Base-by-base conservation (phyloP, 2,113 vertebrate genomes). In the Strix uralensis region DNA sequence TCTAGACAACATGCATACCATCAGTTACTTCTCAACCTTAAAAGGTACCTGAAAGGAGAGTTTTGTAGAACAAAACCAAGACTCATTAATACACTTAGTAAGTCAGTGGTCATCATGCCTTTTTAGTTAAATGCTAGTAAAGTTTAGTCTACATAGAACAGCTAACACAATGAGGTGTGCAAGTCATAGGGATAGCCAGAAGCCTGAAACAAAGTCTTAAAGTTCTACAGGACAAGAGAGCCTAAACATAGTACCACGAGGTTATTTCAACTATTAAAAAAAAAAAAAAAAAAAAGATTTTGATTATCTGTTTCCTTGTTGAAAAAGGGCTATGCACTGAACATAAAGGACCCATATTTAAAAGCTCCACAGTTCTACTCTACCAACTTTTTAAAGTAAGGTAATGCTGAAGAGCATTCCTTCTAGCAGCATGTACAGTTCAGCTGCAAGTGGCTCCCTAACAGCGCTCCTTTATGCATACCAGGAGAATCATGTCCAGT, bases 401-500 rank as follows among this genome's bases (percentile, higher is more conserved):
- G 96, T 97, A 96, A 83, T 81, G 71, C 95, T 89, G 95, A 97
- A 84, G 92, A 97, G 92, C 88, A 95, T 97, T 98, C 96, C 95
- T 97, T 58, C 91, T 58, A 88, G 94, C 86, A 96, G 97, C 96
- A 61, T 16, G 94, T 32, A 94, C 67, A 91, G 97, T 85, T 95
- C 86, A 96, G 96, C 94, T 91, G 97, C 66, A 29, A 96, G 84
- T 70, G 97, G 97, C 97, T 97, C 95, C 97, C 97, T 88, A 95
- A 92, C 91, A 96, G 96, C 74, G 72, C 96, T 98, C 94, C 97
- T 98, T 98, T 98, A 98, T 83, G 89, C 98, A 98, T 98, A 98
- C 98, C 98, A 98, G 96, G 96, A 98, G 97, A 98, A 98, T 98
- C 98, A 96, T 98, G 98, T 98, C 98, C 98, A 98, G 98, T 98